Percentiles rank a stretch among this genome's conserved stretches.
Conservation (phyloP, 2,888 invertebrate genomes). For the Drosophila testacea region DNA sequence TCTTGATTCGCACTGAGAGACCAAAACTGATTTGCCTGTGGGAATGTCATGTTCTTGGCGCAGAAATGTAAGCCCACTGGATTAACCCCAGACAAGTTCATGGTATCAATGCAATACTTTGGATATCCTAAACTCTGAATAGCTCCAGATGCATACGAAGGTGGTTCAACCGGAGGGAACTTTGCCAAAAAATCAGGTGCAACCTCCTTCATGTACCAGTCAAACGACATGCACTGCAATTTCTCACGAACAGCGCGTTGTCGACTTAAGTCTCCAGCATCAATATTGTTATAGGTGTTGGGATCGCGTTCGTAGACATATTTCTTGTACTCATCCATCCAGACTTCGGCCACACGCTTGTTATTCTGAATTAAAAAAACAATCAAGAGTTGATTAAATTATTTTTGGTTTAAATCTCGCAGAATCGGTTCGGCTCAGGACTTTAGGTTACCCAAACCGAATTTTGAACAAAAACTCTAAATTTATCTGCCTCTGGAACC, state of each 20-base stretch:
- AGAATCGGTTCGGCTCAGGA: too few species aligned
- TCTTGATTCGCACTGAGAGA: slow-evolving; percentile 74
- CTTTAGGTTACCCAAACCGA: too few species aligned
- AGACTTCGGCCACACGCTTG: slow-evolving; percentile 96
- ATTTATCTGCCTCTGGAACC: too few species aligned
- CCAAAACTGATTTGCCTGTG: slow-evolving; percentile 81
- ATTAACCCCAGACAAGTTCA: slow-evolving; percentile 83
- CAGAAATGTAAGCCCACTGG: slow-evolving; percentile 79
- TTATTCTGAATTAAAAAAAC: too few species aligned
- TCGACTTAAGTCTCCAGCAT: slow-evolving; percentile 92
- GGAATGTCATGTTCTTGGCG: slow-evolving; percentile 71
- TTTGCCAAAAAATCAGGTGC: slow-evolving; percentile 95
- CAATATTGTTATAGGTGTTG: slow-evolving; percentile 88
- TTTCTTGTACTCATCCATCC: slow-evolving; percentile 99
- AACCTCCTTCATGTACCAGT: slow-evolving; percentile 97
- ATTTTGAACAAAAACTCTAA: too few species aligned
- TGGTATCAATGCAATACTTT: slow-evolving; percentile 90
- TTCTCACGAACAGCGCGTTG: slow-evolving; percentile 91
- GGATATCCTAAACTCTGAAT: slow-evolving; percentile 88
- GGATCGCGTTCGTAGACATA: slow-evolving; percentile 93
- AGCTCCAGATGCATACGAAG: slow-evolving; percentile 92
- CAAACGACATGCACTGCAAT: slow-evolving; percentile 95
- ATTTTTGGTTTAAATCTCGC: too few species aligned
- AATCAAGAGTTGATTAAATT: too few species aligned
- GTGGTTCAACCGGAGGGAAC: slow-evolving; percentile 95